These are phyloP conservation scores for Zosterops japonicus DNA, from an alignment of 2,113 vertebrate genomes.

Conservation along the genomic window DNA sequence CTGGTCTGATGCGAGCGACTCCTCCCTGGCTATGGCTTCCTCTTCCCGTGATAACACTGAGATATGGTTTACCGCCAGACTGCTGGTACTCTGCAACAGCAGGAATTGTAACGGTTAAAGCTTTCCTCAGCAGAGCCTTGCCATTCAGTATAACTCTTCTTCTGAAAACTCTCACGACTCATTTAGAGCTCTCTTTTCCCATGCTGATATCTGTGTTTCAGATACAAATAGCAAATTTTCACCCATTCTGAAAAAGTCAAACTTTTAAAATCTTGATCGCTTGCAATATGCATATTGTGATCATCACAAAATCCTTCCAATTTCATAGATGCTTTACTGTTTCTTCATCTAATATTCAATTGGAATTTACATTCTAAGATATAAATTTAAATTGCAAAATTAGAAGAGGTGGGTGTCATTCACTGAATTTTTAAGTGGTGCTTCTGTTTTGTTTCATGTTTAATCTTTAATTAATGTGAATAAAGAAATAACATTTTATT, in stretches of 20 bases:
- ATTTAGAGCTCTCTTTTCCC: not conserved
- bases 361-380: not conserved
- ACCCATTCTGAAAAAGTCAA: not conserved
- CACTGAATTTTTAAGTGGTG: not conserved
- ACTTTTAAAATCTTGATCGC: not conserved
- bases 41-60: slow-evolving; percentile 95
- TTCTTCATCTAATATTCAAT: not conserved
- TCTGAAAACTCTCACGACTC: not conserved
- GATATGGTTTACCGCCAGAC: slow-evolving; percentile 84
- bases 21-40: slow-evolving; percentile 97
- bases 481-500: not conserved
- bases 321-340: not conserved
- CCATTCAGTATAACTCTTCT: not conserved
- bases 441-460: not conserved
- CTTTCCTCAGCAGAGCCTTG: not conserved
- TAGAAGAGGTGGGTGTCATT: not conserved
- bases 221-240: not conserved
- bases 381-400: not conserved
- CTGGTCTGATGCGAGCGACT: slow-evolving; percentile 93
- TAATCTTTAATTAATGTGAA: not conserved
- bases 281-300: not conserved
- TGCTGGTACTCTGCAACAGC: slow-evolving; percentile 83
- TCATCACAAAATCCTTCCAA: not conserved
- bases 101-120: slow-evolving; percentile 56
- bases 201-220: not conserved